Percentiles rank a stretch among this genome's conserved stretches.
phyloP scores from a whole-genome alignment of 2,113 vertebrate genomes.

The Galbula dea region DNA sequence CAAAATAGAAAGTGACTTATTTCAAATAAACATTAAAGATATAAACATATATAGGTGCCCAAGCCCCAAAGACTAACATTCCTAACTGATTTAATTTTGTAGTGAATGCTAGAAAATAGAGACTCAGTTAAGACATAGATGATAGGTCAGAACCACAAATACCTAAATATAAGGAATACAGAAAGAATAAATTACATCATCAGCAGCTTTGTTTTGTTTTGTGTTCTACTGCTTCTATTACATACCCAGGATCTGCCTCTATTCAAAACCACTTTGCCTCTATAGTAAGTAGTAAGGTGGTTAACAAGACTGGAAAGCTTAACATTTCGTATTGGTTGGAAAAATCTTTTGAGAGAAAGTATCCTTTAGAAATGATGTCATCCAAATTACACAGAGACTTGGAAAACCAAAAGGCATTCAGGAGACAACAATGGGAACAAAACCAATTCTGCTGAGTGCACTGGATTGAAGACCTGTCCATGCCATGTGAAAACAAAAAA shows the following conservation, averaged over 20 bases:
- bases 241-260: background rate
- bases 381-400: background rate
- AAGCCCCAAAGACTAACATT: background rate
- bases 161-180: background rate
- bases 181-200: background rate
- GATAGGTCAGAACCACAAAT: background rate
- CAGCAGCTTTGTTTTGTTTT: no score
- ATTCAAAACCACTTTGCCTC: background rate
- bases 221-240: background rate
- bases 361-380: background rate
- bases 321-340: background rate
- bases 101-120: background rate
- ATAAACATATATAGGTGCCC: background rate
- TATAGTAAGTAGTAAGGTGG: background rate
- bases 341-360: background rate
- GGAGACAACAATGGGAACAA: background rate
- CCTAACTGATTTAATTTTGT: background rate
- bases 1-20: background rate
- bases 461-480: background rate
- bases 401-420: background rate
- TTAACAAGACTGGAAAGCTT: background rate
- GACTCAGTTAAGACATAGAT: background rate
- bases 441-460: background rate
- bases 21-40: background rate
- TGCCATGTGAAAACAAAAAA: background rate